Base-by-base conservation (phyloP, 2,888 invertebrate species). In the Dynastes hyllus region DNA sequence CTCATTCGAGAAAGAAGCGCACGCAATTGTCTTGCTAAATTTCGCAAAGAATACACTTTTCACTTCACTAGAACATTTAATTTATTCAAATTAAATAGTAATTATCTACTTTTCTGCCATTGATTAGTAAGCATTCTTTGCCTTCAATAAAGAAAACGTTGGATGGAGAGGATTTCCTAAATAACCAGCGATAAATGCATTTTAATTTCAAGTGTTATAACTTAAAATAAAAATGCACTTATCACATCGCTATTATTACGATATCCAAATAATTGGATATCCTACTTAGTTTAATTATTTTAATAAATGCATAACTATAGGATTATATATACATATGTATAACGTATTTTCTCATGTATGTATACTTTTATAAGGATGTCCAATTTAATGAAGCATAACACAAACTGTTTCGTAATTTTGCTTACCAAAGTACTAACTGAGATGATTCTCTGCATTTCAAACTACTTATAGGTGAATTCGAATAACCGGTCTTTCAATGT, bases 51-150 rank as follows among this genome's bases (percentile, higher is more conserved):
- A 22, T 67, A 37, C 65, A 65, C 67, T 77, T 75, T 67, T 77
- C 75, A 77, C 79, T 75, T 77, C 73, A 77, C 77, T 67, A 77
- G 67, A 13, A 63, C 69, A 40, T 76, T 77, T 79, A 79, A 79
- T 58, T 55, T 50, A 51, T 50, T 53, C 73, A 53, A 75, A 79
- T 79, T 78, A 77, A 66, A 61, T 22, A 11, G 45, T 58, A 76
- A 79, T 73, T 73, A 79, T 70, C 67, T 67, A 55, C 55, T 77
- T 67, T 77, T 66, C 67, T 77, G 53, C 9, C 4, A 37, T 32
- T 22, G 32, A 76, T 13, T 13, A 40, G 40, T 63, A 13, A 22
- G n/a, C 58, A 51, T 76, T 51, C 65, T 73, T 69, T 58, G 16
- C 58, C 50, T 55, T 71, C 55, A 8, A 32, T 27, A 1, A 40